Base-by-base conservation (phyloP, 1,140 invertebrate genomes). In the Drosophila cardini region DNA sequence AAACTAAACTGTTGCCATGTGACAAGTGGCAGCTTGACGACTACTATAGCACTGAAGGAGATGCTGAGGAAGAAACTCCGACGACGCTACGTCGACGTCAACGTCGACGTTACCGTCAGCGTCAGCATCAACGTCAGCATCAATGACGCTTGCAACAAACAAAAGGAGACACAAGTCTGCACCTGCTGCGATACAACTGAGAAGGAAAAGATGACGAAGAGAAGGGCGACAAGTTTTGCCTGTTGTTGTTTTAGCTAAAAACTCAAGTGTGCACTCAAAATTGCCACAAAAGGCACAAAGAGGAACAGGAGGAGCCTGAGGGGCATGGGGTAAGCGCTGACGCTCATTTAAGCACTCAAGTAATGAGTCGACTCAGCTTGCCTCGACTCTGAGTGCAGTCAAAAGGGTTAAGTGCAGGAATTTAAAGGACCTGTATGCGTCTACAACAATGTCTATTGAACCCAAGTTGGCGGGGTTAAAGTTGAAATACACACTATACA, bases 1-100 rank as follows among this genome's bases (percentile, higher is more conserved):
- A 83, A 89, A 87, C 83, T 87, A 87, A 87, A 89, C 83, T 87
- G 83, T 87, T 87, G 84, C 83, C 79, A 87, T 87, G 84, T 87
- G 83, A 89, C 83, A 87, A 87, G 83, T 87, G 84, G 76, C 84
- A 87, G 83, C 83, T 87, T 87, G 83, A 87, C 76, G 83, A 87
- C 76, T 72, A 65, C 67, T 52, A 74, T 63, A 70, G 64, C 11
- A 61, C 69, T 73, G 72, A 70, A 74, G 72, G 65, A 74, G 67
- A 58, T 63, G 72, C 57, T 72, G 43, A 45, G 58, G 61, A 38
- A 13, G 4, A 57, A 6, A 26, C 16, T 9, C 8, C 9, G 40
- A 34, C 38, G 36, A 26, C 43, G 42, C 34, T 0, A 16, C 72
- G 53, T 13, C 13, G 13, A 50, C 36, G 42, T 1, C 62, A 34